Base-by-base conservation (phyloP, 2,113 vertebrate species). In the Aramus guarauna region DNA sequence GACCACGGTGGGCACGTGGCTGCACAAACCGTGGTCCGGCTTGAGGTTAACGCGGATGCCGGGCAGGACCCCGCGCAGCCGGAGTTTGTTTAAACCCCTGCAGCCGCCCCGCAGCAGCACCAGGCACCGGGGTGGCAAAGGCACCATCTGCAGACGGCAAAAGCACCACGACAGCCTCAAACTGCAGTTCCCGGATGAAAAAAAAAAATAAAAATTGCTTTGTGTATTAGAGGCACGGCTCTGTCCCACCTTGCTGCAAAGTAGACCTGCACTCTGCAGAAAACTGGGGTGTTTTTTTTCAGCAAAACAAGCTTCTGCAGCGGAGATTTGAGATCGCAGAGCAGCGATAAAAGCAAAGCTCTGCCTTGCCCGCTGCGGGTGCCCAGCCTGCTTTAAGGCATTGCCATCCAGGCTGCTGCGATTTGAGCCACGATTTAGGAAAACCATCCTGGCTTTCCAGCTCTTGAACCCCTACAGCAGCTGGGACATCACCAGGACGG, bases 31-130 rank as follows among this genome's bases (percentile, higher is more conserved):
- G 0, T 0, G 37, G 13, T 17, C 22, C 2, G 2, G 32, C 6
- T 6, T 7, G 4, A 2, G 85, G 48, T 7, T 2, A 19, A n/a
- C 6, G 2, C 4, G 3, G 60, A 15, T 2, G 12, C 30, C 0
- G 43, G 62, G 84, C 72, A 67, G 72, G 53, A 48, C 18, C 50
- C 60, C 2, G 11, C 4, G 1, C 11, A 17, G 58, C 39, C 8
- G 3, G 13, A 17, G 17, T 26, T 36, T 15, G 72, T 24, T 24
- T 10, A 6, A 66, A 36, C 7, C 53, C 50, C 39, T 2, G 32
- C 81, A 26, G 47, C 39, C 2, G 2, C 43, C 43, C 11, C 26
- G 16, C 41, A 29, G 29, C 47, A 7, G 32, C 32, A 45, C 9
- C 29, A 1, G 48, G 69, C 36, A 8, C 45, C 5, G 5, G 41